Base-by-base conservation (phyloP, 2,888 invertebrate genomes). In the Merodon equestris region DNA sequence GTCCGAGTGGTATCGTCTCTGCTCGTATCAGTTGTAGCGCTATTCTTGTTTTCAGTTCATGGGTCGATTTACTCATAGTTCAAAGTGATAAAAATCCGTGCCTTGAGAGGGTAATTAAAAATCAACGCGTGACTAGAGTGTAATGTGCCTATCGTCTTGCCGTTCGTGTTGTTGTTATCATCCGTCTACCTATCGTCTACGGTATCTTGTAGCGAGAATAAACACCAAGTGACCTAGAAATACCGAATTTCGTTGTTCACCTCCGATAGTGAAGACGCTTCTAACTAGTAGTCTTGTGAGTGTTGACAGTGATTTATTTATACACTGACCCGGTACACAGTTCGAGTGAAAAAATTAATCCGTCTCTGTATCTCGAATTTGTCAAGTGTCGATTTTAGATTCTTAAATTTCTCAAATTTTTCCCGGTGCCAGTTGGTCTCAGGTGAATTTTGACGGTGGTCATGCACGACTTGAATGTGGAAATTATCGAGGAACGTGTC, bases 391-490 rank as follows among this genome's bases (percentile, higher is more conserved):
- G 27, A 7, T 27, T 27, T 27, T 27, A 27, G 7, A 27, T 27
- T 27, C 7, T 27, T 27, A 7, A 27, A 4, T 27, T 7, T 7
- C 7, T 27, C 7, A 7, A 7, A 7, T 7, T 27, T 53, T 58
- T 66, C 34, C 14, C 14, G 40, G 56, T 42, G 63, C 57, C 44
- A 58, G 9, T 68, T n/a, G 61, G 34, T 13, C 7, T n/a, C n/a
- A n/a, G n/a, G n/a, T n/a, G n/a, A n/a, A n/a, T n/a, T n/a, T n/a
- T n/a, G n/a, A n/a, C 13, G 58, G 60, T 47, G 73, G 79, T 79
- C 79, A 79, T 79, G 79, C 73, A 60, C 50, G 79, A 79, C 64
- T 74, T 79, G 74, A 79, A 64, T 66, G 68, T 79, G 42, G 74
- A 74, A 36, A 74, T 79, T 50, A 50, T 70, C 40, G 79, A 79